Evolutionary conservation across 2,888 invertebrate species (phyloP).

Genomic region (Dynastes tityus): DNA sequence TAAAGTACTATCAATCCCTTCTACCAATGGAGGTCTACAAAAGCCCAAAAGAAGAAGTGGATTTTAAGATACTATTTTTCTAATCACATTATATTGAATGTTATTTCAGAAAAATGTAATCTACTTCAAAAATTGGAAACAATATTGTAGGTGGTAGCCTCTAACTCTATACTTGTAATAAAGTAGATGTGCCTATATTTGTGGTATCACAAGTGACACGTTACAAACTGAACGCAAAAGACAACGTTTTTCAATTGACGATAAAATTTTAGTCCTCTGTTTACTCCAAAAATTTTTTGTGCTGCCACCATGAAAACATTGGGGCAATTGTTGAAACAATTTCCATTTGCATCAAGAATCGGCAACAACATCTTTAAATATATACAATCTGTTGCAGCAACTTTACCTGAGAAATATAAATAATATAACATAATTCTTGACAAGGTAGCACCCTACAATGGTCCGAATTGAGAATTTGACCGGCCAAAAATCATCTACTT

Average conservation of each 20-base stretch:
- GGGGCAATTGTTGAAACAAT: neutral
- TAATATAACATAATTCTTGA: constrained; percentile 17
- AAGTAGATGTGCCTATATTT: neutral
- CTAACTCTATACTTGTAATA: too few relatives aligned
- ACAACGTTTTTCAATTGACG: neutral
- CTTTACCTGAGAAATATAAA: constrained; percentile 22
- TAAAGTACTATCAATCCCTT: too few relatives aligned
- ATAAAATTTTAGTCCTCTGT: neutral
- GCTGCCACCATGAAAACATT: neutral
- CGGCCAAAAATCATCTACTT: too few relatives aligned
- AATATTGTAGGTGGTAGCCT: too few relatives aligned
- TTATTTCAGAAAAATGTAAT: too few relatives aligned
- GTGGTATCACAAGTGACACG: neutral
- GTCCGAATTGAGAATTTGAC: neutral
- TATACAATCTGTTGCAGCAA: constrained; percentile 5
- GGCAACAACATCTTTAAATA: constrained; percentile 7
- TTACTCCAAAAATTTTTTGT: neutral
- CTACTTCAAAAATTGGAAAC: too few relatives aligned
- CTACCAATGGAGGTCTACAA: too few relatives aligned
- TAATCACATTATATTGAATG: too few relatives aligned
- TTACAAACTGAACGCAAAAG: neutral
- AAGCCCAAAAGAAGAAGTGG: too few relatives aligned
- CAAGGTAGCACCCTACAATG: neutral
- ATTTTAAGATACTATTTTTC: too few relatives aligned
- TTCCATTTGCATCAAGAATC: constrained; percentile 16